These are phyloP conservation scores for Brachionus rotundiformis DNA, from an alignment of 1,140 invertebrate genomes.

Conservation along the genomic window DNA sequence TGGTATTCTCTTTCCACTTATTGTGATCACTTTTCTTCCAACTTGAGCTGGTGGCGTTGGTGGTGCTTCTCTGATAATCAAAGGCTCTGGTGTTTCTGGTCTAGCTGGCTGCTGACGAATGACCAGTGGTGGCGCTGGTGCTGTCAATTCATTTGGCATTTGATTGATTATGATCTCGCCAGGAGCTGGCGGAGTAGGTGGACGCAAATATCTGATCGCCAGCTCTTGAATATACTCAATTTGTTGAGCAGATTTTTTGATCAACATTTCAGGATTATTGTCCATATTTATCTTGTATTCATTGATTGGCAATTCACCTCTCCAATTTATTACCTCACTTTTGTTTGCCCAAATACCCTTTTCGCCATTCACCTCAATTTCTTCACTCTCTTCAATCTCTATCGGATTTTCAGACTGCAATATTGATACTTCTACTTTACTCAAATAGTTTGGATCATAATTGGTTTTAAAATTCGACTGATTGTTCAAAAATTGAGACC, in stretches of 20 bases:
- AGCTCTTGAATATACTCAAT: conserved; percentile 48
- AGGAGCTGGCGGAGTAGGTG: conserved; percentile 49
- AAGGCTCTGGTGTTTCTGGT: conserved; percentile 41
- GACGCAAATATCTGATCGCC: conserved; percentile 24
- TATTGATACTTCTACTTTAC: conserved; percentile 23
- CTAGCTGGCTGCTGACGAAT: conserved; percentile 30
- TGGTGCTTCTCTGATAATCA: conserved; percentile 41
- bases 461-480: neutral
- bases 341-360: conserved; percentile 20
- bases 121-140: conserved; percentile 14
- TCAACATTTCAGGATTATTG: conserved; percentile 29
- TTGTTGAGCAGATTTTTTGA: neutral
- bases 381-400: neutral
- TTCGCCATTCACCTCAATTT: conserved; percentile 40
- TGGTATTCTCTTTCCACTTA: neutral
- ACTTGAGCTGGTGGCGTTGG: neutral
- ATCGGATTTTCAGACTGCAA: conserved; percentile 4
- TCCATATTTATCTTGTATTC: conserved; percentile 30
- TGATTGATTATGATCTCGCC: conserved; percentile 43
- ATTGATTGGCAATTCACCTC: conserved; percentile 11
- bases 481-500: neutral
- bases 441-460: neutral
- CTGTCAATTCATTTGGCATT: neutral
- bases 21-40: conserved; percentile 30
- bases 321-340: conserved; percentile 30